A percentile compares a stretch with the other conserved stretches of the same genome.
phyloP scores from a whole-genome alignment of 2,888 invertebrate species.

The Priocnemis perturbator region DNA sequence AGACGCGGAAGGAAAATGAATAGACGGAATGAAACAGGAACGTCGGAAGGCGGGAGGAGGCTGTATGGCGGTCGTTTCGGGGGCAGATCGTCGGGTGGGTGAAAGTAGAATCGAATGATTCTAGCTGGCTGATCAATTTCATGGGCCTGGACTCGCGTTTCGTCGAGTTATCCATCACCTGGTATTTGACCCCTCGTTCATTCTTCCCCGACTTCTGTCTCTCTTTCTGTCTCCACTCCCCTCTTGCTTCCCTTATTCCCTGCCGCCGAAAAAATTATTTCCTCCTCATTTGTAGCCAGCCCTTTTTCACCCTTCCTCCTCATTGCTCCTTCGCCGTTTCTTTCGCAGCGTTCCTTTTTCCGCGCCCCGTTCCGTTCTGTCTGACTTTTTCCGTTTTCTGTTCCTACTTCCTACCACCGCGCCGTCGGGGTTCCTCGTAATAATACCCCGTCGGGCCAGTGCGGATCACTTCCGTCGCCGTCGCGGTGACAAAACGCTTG shows the following conservation, averaged over 20 bases:
- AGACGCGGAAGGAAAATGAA: slow-evolving; percentile 47
- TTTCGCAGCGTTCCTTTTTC: no score
- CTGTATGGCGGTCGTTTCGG: not conserved
- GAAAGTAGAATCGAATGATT: slow-evolving; percentile 62
- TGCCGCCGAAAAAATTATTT: not conserved
- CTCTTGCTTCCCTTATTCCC: slow-evolving; percentile 37
- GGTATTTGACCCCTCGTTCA: slow-evolving; percentile 46
- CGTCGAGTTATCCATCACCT: slow-evolving; percentile 61
- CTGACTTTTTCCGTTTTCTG: not conserved
- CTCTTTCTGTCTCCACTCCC: slow-evolving; percentile 22
- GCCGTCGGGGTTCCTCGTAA: no score
- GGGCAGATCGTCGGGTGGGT: slow-evolving; percentile 15
- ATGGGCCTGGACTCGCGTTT: slow-evolving; percentile 53
- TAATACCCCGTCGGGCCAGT: no score
- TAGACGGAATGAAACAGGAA: slow-evolving; percentile 37
- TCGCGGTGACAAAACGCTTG: slow-evolving; percentile 30
- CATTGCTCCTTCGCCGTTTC: not conserved
- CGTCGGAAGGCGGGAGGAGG: not conserved
- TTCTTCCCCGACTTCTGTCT: slow-evolving; percentile 11
- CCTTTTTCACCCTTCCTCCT: not conserved
- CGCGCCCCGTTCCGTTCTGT: not conserved
- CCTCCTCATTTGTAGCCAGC: slow-evolving; percentile 27
- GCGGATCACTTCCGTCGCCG: slow-evolving; percentile 20
- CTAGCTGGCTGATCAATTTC: slow-evolving; percentile 65
- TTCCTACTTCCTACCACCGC: no score